Evolutionary conservation across 1,140 invertebrate genomes (phyloP).

Genomic region (Drosophila sp.): DNA sequence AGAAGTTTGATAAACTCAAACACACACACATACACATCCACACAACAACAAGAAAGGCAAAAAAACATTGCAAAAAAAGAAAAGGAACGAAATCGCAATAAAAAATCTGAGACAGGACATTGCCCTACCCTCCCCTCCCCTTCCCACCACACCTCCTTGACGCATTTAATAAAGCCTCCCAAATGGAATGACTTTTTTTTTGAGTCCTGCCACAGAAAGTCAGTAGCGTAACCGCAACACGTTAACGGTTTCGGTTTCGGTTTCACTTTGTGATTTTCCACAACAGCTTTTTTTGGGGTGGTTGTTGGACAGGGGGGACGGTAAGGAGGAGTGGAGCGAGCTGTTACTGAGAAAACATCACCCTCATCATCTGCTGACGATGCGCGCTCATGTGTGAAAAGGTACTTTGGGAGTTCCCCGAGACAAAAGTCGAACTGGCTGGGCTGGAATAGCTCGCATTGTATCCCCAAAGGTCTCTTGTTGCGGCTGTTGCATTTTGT

Average conservation of each 20-base stretch:
- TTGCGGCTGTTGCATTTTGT: slow-evolving; percentile 45
- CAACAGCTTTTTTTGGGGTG: slow-evolving; percentile 45
- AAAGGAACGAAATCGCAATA: slow-evolving; percentile 60
- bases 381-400: slow-evolving; percentile 80
- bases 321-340: slow-evolving; percentile 17
- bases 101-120: slow-evolving; percentile 69
- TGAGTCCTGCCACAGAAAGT: slow-evolving; percentile 55
- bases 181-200: slow-evolving; percentile 74
- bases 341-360: slow-evolving; percentile 1
- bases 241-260: slow-evolving; percentile 81
- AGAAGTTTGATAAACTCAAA: slow-evolving; percentile 72
- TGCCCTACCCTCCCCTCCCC: slow-evolving; percentile 37
- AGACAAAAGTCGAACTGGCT: slow-evolving; percentile 19
- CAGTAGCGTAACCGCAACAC: slow-evolving; percentile 81
- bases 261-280: slow-evolving; percentile 79
- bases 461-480: slow-evolving; percentile 24
- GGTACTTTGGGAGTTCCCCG: slow-evolving; percentile 65
- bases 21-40: slow-evolving; percentile 15
- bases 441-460: background rate
- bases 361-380: slow-evolving; percentile 28
- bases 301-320: background rate
- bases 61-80: slow-evolving; percentile 61
- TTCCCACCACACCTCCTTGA: slow-evolving; percentile 2
- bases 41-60: slow-evolving; percentile 16
- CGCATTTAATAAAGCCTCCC: slow-evolving; percentile 78